Conservation (phyloP, 2,113 vertebrate species). For the Dasyornis broadbenti region DNA sequence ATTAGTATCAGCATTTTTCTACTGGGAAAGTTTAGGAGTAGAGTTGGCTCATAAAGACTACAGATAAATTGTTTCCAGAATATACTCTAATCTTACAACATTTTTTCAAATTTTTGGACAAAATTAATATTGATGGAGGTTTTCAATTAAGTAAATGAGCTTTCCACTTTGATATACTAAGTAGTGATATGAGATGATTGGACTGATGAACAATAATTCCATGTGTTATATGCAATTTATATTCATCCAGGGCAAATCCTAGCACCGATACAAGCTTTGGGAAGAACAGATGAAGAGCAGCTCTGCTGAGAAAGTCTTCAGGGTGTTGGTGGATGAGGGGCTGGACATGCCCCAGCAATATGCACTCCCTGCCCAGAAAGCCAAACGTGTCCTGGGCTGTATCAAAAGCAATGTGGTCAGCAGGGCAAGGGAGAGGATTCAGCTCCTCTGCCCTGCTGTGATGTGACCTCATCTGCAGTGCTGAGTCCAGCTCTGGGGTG, state of each 20-base stretch:
- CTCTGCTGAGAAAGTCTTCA: neutral
- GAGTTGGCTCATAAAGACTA: neutral
- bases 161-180: neutral
- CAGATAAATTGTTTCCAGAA: neutral
- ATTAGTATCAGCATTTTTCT: constrained; percentile 11
- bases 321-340: neutral
- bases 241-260: neutral
- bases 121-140: neutral
- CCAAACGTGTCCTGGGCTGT: neutral
- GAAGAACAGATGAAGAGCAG: neutral
- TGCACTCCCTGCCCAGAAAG: neutral
- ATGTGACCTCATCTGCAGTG: fast-evolving
- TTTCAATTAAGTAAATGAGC: neutral
- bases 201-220: neutral
- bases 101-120: neutral
- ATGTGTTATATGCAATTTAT: neutral
- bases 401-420: fast-evolving
- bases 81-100: neutral
- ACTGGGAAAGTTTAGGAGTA: neutral
- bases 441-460: neutral
- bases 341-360: neutral
- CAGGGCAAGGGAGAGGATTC: neutral
- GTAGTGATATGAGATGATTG: neutral
- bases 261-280: neutral
- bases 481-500: neutral